Percentiles rank a stretch among this genome's conserved stretches.
phyloP scores from a whole-genome alignment of 2,888 invertebrate species.

The Scrobipalpa costella region DNA sequence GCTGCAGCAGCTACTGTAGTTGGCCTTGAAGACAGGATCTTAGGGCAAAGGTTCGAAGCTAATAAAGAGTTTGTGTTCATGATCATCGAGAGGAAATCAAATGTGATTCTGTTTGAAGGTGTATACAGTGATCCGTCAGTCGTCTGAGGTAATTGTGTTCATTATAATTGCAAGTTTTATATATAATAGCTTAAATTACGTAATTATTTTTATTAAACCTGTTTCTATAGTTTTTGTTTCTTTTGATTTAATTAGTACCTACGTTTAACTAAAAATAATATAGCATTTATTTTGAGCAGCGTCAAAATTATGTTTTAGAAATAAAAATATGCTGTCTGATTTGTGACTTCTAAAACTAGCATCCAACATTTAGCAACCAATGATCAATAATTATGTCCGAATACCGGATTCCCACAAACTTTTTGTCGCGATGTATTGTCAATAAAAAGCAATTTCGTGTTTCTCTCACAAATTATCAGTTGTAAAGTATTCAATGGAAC shows the following conservation, averaged over 20 bases:
- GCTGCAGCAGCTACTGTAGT: conserved; percentile 83
- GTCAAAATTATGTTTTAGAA: too few species aligned
- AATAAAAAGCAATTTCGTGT: conserved; percentile 15
- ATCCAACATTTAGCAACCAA: too few species aligned
- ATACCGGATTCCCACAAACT: neutral
- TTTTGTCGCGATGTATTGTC: neutral
- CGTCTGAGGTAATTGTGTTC: conserved; percentile 16
- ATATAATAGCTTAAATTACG: neutral
- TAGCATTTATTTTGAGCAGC: too few species aligned
- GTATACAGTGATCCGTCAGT: conserved; percentile 61
- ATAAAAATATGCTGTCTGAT: too few species aligned
- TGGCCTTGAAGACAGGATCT: conserved; percentile 67
- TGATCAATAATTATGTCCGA: neutral
- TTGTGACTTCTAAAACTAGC: too few species aligned
- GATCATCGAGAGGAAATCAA: conserved; percentile 82
- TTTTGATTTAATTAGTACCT: neutral
- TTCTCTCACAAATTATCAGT: conserved; percentile 23
- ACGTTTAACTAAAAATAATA: too few species aligned
- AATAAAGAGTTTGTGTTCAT: conserved; percentile 85
- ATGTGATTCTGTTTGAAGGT: conserved; percentile 83
- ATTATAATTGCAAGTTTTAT: neutral
- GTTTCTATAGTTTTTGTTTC: conserved; percentile 12
- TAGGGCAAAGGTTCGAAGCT: conserved; percentile 80
- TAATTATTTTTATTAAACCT: conserved; percentile 7
- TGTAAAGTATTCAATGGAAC: neutral